phyloP scores from a whole-genome alignment of 2,797 vertebrate genomes.

The Falco concolor region DNA sequence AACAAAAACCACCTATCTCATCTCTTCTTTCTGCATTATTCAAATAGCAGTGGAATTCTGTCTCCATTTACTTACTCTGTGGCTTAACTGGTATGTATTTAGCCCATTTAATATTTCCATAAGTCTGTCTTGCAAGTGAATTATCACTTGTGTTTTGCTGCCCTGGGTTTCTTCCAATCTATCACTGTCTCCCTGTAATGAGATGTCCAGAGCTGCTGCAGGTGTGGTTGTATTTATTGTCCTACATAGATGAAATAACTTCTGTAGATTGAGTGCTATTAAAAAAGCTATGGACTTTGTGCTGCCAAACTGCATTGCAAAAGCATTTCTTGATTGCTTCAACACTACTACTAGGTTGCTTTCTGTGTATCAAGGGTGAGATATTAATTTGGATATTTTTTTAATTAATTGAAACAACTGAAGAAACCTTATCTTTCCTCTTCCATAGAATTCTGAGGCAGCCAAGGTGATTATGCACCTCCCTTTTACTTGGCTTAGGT shows the following conservation, averaged over 20 bases:
- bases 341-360: not conserved
- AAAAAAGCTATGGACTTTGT: not conserved
- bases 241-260: not conserved
- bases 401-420: not conserved
- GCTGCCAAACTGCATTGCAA: not conserved
- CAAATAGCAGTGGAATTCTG: not conserved
- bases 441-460: not conserved
- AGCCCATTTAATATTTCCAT: not conserved
- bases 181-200: not conserved
- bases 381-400: not conserved
- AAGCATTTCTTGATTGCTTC: not conserved
- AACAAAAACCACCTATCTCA: not conserved
- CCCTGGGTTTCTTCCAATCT: not conserved
- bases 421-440: not conserved
- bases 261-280: not conserved
- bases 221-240: constrained; percentile 2
- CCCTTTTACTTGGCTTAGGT: not conserved
- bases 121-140: not conserved
- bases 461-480: not conserved
- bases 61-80: not conserved
- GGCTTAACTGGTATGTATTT: not conserved
- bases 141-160: not conserved
- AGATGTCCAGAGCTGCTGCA: constrained; percentile 4
- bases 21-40: not conserved
- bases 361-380: not conserved